Percentiles rank a stretch among this genome's conserved stretches.
Evolutionary conservation across 2,888 invertebrate genomes (phyloP).

Genomic region (Xylota sylvarum): DNA sequence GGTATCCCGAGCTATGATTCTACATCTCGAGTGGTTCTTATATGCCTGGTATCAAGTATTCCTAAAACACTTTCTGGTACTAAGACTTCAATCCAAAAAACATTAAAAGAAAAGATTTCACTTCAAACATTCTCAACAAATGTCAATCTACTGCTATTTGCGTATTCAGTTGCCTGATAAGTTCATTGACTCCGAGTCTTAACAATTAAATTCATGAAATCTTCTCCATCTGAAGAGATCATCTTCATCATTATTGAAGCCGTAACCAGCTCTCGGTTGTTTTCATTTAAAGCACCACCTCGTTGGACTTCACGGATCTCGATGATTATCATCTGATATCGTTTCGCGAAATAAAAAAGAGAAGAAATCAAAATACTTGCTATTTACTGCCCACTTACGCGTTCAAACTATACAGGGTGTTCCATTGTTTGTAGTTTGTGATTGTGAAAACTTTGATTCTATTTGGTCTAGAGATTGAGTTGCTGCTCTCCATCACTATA

Average conservation of each 20-base stretch:
- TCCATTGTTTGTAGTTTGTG: no score
- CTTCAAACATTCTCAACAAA: no score
- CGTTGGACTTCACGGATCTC: conserved; percentile 18
- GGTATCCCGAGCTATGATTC: no score
- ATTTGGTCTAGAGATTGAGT: no score
- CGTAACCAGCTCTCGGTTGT: conserved; percentile 7
- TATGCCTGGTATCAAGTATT: no score
- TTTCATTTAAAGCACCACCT: conserved; percentile 13
- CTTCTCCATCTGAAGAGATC: conserved; percentile 35
- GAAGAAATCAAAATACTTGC: conserved; percentile 18
- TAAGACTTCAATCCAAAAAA: no score
- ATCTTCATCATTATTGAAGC: conserved; percentile 25
- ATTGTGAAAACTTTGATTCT: no score
- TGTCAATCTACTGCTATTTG: conserved; percentile 1
- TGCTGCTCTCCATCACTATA: no score
- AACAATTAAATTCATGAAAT: conserved; percentile 34
- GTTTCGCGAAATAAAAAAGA: conserved; percentile 21
- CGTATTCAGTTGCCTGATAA: background rate
- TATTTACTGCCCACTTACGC: conserved; percentile 17
- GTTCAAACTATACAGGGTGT: conserved; percentile 16
- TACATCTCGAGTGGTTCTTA: no score
- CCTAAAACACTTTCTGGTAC: no score
- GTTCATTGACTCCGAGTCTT: conserved; percentile 28
- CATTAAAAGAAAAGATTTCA: no score
- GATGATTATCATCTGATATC: conserved; percentile 33